These are phyloP conservation scores for Diplolepis rosae DNA, from an alignment of 2,888 invertebrate genomes.

Conservation along the genomic window DNA sequence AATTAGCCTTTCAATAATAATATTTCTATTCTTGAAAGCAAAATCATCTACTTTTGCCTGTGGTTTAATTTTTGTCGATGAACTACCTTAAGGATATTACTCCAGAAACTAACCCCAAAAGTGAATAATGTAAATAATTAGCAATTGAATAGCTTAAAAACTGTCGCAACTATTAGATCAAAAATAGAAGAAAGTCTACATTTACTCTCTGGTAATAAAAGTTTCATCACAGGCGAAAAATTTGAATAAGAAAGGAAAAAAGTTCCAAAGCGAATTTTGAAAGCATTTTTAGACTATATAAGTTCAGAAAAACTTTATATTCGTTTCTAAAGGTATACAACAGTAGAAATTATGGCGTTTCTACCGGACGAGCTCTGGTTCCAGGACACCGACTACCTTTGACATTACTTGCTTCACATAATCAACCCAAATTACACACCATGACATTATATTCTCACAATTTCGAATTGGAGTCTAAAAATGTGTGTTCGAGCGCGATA, in stretches of 20 bases:
- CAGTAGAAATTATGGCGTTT: conserved; percentile 10
- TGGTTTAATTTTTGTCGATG: too few species aligned
- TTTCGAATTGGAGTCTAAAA: conserved; percentile 11
- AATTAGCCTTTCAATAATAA: too few species aligned
- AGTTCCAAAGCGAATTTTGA: not conserved
- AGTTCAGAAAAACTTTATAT: not conserved
- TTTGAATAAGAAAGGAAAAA: not conserved
- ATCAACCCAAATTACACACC: conserved; percentile 6
- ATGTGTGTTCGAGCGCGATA: conserved; percentile 18
- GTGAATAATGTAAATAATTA: too few species aligned
- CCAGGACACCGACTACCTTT: conserved; percentile 14
- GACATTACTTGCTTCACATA: conserved; percentile 26
- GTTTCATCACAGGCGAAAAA: not conserved
- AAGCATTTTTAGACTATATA: not conserved
- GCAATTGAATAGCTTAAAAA: too few species aligned
- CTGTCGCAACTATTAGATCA: too few species aligned
- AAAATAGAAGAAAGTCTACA: too few species aligned
- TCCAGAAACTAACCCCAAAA: too few species aligned
- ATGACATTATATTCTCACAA: conserved; percentile 19
- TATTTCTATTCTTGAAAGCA: too few species aligned
- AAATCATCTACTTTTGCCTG: too few species aligned
- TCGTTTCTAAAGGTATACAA: not conserved
- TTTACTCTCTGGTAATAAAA: not conserved
- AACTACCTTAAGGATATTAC: too few species aligned
- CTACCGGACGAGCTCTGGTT: conserved; percentile 6